Percentiles rank a stretch among this genome's conserved stretches.
These are phyloP conservation scores for Cirrhinus mrigala DNA, from an alignment of 2,797 vertebrate genomes.

Conservation along the genomic window DNA sequence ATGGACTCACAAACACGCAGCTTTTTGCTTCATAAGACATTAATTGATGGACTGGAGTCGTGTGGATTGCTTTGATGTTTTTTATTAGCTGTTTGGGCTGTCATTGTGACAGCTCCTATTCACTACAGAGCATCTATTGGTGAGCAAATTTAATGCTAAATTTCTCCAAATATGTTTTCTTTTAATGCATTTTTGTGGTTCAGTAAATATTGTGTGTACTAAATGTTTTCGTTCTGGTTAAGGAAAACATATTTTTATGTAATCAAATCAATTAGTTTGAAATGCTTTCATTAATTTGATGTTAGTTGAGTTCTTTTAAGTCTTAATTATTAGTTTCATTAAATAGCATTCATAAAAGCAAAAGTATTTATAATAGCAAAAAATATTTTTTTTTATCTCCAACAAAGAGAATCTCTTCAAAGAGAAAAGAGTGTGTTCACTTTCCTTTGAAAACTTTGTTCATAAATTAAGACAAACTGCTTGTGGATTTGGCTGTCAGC, in stretches of 20 bases:
- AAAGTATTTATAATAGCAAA: too few species aligned
- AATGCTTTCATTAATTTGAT: not conserved
- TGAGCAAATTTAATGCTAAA: not conserved
- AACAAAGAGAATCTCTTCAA: not conserved
- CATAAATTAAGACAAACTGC: not conserved
- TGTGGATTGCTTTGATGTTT: not conserved
- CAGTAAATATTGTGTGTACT: not conserved
- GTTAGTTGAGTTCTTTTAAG: not conserved
- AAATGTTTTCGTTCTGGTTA: not conserved
- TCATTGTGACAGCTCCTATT: not conserved
- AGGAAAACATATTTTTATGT: not conserved
- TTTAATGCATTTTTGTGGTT: not conserved
- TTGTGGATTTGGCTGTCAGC: not conserved
- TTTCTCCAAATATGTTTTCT: not conserved
- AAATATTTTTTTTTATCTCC: not conserved
- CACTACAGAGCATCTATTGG: not conserved
- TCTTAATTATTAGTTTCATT: not conserved
- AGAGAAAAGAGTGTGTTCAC: not conserved
- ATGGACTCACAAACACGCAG: not conserved
- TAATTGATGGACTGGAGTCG: not conserved
- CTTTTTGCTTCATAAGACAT: not conserved
- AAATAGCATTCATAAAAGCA: not conserved
- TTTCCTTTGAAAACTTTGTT: constrained; percentile 9
- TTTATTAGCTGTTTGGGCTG: not conserved
- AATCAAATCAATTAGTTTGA: not conserved